Percentiles rank a stretch among this genome's conserved stretches.
phyloP scores from a whole-genome alignment of 2,888 invertebrate genomes.

The Agrotis ipsilon region DNA sequence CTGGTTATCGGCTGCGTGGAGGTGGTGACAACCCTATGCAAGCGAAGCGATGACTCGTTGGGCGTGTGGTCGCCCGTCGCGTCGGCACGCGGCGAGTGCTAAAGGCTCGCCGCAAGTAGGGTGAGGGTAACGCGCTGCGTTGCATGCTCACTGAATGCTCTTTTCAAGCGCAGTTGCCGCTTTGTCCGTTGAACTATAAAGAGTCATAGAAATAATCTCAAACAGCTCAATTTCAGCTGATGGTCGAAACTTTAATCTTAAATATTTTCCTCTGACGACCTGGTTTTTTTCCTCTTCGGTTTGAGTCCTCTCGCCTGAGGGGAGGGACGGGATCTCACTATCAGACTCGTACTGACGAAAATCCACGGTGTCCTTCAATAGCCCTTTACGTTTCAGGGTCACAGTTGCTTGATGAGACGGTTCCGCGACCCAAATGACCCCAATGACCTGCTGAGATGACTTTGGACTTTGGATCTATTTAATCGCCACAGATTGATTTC shows the following conservation, averaged over 20 bases:
- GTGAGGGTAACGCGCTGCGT: neutral
- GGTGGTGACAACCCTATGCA: neutral
- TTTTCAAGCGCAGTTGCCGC: neutral
- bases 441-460: neutral
- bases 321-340: too few relatives aligned
- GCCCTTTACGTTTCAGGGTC: too few relatives aligned
- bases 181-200: neutral
- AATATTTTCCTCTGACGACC: neutral
- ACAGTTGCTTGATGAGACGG: too few relatives aligned
- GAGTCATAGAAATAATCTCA: neutral
- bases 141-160: neutral
- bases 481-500: neutral
- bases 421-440: too few relatives aligned
- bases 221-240: neutral
- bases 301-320: too few relatives aligned
- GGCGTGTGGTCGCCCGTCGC: too few relatives aligned
- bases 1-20: neutral
- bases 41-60: neutral
- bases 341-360: too few relatives aligned
- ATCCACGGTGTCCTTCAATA: too few relatives aligned
- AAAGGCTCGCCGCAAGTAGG: neutral
- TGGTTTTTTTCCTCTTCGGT: too few relatives aligned
- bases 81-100: too few relatives aligned
- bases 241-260: neutral
- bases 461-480: neutral